These are phyloP conservation scores for Phthorimaea operculella DNA, from an alignment of 1,140 invertebrate genomes.

Conservation along the genomic window DNA sequence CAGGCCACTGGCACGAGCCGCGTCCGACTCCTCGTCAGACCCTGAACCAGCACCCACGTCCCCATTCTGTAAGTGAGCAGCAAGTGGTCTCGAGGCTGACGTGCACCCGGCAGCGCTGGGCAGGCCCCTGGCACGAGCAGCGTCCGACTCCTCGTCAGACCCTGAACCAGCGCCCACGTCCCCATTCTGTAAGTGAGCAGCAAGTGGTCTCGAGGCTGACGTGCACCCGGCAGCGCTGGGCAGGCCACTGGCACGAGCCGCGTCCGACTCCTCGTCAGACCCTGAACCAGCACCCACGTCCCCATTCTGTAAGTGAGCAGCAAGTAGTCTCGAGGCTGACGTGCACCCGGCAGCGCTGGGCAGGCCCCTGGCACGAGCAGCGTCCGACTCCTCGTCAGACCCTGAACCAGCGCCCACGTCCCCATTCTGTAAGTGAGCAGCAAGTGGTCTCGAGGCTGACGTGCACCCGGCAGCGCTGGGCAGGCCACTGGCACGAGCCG, in stretches of 20 bases:
- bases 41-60: conserved; percentile 24
- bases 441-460: conserved; percentile 66
- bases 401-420: conserved; percentile 24
- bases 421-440: conserved; percentile 44
- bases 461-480: conserved; percentile 24
- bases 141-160: conserved; percentile 40
- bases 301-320: conserved; percentile 53
- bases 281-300: conserved; percentile 24
- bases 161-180: conserved; percentile 25
- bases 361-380: conserved; percentile 36
- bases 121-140: conserved; percentile 37
- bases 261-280: conserved; percentile 40
- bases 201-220: conserved; percentile 66
- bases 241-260: conserved; percentile 37
- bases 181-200: conserved; percentile 53
- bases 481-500: conserved; percentile 37
- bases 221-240: conserved; percentile 24
- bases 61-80: conserved; percentile 53
- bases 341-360: conserved; percentile 24
- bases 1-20: conserved; percentile 37
- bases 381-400: conserved; percentile 39
- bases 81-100: conserved; percentile 66
- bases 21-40: conserved; percentile 40
- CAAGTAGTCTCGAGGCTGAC: conserved; percentile 66
- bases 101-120: conserved; percentile 24